A percentile compares a stretch with the other conserved stretches of the same genome.
These are phyloP conservation scores for Heliconius charithonia DNA, from an alignment of 2,888 invertebrate species.

Conservation along the genomic window DNA sequence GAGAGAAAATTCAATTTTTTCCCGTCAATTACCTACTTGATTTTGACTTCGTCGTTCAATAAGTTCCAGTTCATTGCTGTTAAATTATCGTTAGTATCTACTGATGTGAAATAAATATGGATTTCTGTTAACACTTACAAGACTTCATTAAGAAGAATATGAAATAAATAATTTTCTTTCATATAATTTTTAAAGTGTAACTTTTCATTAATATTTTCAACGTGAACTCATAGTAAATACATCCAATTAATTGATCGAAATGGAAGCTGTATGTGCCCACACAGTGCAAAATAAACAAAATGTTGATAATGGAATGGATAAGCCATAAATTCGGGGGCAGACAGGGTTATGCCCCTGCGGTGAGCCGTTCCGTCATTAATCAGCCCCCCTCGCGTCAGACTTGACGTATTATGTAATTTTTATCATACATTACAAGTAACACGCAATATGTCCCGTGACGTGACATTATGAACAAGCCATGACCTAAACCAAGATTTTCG, in stretches of 20 bases:
- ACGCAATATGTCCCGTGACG: constrained; percentile 48
- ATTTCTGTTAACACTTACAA: too few species aligned
- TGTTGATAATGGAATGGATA: constrained; percentile 66
- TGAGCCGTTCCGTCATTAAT: constrained; percentile 71
- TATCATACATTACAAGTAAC: constrained; percentile 55
- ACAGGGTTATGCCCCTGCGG: constrained; percentile 57
- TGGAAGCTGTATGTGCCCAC: constrained; percentile 29
- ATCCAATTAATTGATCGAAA: constrained; percentile 41
- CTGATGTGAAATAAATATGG: too few species aligned
- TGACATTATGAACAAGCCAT: constrained; percentile 33
- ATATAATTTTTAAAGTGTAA: not conserved
- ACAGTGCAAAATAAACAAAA: constrained; percentile 56
- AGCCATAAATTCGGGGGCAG: constrained; percentile 69
- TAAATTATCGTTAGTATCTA: too few species aligned
- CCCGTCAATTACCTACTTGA: too few species aligned
- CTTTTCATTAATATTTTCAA: constrained; percentile 34
- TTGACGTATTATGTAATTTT: constrained; percentile 74
- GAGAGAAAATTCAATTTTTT: too few species aligned
- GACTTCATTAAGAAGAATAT: not conserved
- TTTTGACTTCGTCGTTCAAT: too few species aligned
- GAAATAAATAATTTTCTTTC: constrained; percentile 5
- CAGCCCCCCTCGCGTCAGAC: constrained; percentile 62
- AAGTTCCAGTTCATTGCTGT: too few species aligned
- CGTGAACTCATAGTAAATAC: constrained; percentile 29
- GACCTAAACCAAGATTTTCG: constrained; percentile 41